phyloP scores from a whole-genome alignment of 2,797 vertebrate species.

The Girardinus metallicus region DNA sequence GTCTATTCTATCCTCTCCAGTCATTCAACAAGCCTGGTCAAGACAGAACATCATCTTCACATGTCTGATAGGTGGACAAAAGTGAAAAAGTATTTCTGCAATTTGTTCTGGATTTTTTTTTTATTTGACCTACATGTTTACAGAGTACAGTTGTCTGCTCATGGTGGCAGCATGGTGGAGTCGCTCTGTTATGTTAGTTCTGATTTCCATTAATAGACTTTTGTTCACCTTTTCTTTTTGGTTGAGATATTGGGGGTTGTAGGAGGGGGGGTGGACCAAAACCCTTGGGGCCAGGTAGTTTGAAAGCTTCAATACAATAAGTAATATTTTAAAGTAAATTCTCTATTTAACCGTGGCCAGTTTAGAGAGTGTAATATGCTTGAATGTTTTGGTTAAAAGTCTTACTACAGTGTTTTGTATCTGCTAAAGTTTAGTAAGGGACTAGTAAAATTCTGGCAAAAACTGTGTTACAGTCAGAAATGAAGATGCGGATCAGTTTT shows the following conservation, averaged over 20 bases:
- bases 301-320: neutral
- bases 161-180: neutral
- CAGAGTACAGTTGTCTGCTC: neutral
- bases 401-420: neutral
- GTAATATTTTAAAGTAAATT: neutral
- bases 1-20: neutral
- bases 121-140: neutral
- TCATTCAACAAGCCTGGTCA: neutral
- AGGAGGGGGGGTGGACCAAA: too few relatives aligned
- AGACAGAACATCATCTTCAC: neutral
- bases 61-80: neutral
- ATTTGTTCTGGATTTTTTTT: neutral
- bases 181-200: neutral
- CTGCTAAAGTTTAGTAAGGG: neutral
- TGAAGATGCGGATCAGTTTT: neutral
- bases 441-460: neutral
- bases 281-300: too few relatives aligned
- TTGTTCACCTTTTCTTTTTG: neutral
- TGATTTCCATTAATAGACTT: neutral
- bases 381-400: neutral
- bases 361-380: neutral
- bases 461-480: neutral
- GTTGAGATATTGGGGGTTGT: neutral
- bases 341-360: neutral
- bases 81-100: neutral